Percentiles rank a stretch among this genome's conserved stretches.
Conservation (phyloP, 2,888 invertebrate species). For the Hirtodrosophila confusa region DNA sequence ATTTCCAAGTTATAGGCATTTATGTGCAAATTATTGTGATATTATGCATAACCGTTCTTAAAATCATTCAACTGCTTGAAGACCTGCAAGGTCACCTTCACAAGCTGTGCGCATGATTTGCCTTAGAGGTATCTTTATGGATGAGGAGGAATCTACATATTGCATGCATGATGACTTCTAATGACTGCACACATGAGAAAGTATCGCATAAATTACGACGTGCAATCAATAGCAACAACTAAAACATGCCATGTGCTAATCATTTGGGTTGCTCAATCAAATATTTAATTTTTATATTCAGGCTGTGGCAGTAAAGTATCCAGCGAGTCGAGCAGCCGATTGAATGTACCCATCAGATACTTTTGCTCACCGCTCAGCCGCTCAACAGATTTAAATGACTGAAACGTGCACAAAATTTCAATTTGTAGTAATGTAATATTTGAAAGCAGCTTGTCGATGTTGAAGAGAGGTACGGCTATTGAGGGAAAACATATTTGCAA, state of each 20-base stretch:
- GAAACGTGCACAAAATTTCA: slow-evolving; percentile 76
- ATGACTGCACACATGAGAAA: slow-evolving; percentile 30
- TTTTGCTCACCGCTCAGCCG: slow-evolving; percentile 44
- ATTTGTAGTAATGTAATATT: slow-evolving; percentile 70
- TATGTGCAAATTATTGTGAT: slow-evolving; percentile 26
- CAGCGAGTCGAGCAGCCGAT: slow-evolving; percentile 22
- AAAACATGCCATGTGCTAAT: slow-evolving; percentile 5
- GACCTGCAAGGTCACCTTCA: slow-evolving; percentile 57
- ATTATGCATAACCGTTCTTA: slow-evolving; percentile 46
- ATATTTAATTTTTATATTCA: slow-evolving; percentile 51
- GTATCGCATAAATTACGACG: slow-evolving; percentile 15
- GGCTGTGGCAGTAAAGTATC: slow-evolving; percentile 7
- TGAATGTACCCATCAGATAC: slow-evolving; percentile 62
- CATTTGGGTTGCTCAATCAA: slow-evolving; percentile 41
- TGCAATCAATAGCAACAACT: slow-evolving; percentile 7
- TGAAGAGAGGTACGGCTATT: neutral
- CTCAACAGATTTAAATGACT: slow-evolving; percentile 80
- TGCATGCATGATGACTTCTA: slow-evolving; percentile 30
- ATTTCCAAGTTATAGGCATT: slow-evolving; percentile 31
- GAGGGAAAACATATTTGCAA: slow-evolving; percentile 52
- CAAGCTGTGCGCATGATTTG: neutral
- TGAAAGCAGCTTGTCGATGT: slow-evolving; percentile 42
- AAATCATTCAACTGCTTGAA: slow-evolving; percentile 36
- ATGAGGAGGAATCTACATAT: slow-evolving; percentile 16
- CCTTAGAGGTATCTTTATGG: neutral